phyloP scores from a whole-genome alignment of 2,888 invertebrate genomes.

The Julus scandinavius region DNA sequence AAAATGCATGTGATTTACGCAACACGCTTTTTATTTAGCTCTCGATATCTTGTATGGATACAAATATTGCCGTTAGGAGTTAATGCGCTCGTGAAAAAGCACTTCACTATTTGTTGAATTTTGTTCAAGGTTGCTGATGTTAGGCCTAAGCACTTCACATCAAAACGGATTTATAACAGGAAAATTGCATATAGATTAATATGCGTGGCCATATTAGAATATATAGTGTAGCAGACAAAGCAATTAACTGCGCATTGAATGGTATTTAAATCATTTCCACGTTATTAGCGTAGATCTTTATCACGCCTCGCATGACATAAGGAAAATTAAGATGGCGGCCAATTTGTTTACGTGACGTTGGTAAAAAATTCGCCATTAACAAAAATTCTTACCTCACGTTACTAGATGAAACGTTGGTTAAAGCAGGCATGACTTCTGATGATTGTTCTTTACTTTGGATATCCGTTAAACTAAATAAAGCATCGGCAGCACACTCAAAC shows the following conservation, averaged over 20 bases:
- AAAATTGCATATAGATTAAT: not conserved
- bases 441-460: slow-evolving; percentile 55
- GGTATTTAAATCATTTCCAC: not conserved
- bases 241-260: not conserved
- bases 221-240: not conserved
- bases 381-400: slow-evolving; percentile 57
- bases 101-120: not conserved
- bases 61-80: too few relatives aligned
- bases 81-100: not conserved
- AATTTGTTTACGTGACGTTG: slow-evolving; percentile 50
- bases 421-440: slow-evolving; percentile 57
- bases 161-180: not conserved
- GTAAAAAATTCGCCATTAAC: slow-evolving; percentile 28
- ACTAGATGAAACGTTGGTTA: slow-evolving; percentile 53
- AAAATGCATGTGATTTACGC: too few relatives aligned
- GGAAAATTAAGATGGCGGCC: slow-evolving; percentile 48
- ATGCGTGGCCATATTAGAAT: not conserved
- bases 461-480: slow-evolving; percentile 57
- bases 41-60: too few relatives aligned
- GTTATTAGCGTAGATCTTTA: not conserved
- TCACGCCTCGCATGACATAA: not conserved
- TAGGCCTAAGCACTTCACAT: not conserved
- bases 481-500: slow-evolving; percentile 58
- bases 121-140: not conserved
- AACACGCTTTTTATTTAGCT: too few relatives aligned